These are phyloP conservation scores for Perizoma flavofasciatum DNA, from an alignment of 2,888 invertebrate genomes.

Conservation along the genomic window DNA sequence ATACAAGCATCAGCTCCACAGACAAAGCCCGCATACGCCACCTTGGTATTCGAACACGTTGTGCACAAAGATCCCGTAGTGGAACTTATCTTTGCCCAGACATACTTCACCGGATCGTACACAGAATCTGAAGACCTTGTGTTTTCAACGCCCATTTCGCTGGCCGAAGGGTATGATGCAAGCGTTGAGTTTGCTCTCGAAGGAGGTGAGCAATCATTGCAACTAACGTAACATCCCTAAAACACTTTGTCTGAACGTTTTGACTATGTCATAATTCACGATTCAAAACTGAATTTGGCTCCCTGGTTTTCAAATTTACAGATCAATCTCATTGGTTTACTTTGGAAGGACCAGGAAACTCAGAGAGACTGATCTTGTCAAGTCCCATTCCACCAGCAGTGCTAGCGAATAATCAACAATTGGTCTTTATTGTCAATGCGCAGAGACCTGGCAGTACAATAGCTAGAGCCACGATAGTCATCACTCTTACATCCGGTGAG, in stretches of 20 bases:
- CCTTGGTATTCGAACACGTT: conserved; percentile 43
- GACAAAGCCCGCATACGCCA: conserved; percentile 40
- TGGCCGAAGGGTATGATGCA: conserved; percentile 39
- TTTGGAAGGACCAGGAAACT: conserved; percentile 29
- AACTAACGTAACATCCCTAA: too few relatives aligned
- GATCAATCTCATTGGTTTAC: conserved; percentile 28
- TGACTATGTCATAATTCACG: too few relatives aligned
- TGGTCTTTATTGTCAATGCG: conserved; percentile 37
- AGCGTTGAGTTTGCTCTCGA: conserved; percentile 41
- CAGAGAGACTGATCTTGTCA: conserved; percentile 26
- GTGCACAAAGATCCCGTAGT: conserved; percentile 35
- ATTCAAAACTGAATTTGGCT: too few relatives aligned
- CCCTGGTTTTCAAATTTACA: conserved; percentile 9
- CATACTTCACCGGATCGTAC: conserved; percentile 23
- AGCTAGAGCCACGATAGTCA: conserved; percentile 40
- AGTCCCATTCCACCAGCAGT: conserved; percentile 42
- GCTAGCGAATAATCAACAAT: conserved; percentile 38
- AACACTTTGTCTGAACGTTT: too few relatives aligned
- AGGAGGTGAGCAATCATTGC: conserved; percentile 40
- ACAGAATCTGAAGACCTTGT: conserved; percentile 29
- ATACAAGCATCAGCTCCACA: conserved; percentile 38
- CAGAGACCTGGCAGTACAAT: conserved; percentile 33
- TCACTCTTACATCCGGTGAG: conserved; percentile 32
- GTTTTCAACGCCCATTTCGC: conserved; percentile 33
- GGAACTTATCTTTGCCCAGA: conserved; percentile 19